Evolutionary conservation across 2,113 vertebrate genomes (phyloP), one percentile per base, ranked within the genome.

Genomic region (Alosa alosa): DNA sequence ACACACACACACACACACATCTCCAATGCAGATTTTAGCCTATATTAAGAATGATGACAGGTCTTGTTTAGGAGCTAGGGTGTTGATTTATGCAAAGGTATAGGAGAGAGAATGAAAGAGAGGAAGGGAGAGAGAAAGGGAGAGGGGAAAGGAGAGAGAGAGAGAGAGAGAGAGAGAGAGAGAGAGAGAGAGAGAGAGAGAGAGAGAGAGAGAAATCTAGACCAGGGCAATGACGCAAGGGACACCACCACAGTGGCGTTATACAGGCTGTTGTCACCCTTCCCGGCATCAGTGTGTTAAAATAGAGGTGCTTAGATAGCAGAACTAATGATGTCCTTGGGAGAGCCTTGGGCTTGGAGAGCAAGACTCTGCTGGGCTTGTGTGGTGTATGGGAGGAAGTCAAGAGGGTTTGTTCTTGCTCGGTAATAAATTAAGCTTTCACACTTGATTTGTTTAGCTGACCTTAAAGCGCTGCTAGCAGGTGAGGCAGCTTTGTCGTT

Each of bases 391-490:
- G 6, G 57, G 20, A 64, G 57, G 57, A n/a, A 9, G 57, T 6
- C 6, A 64, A 4, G 22, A 8, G 22, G 52, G 3, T 2, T 57
- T 64, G n/a, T n/a, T 22, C 20, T 64, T 25, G 20, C 57, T 64
- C 0, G 22, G 57, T n/a, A n/a, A 13, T 31, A 11, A 31, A 72
- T 31, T 8, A 36, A 72, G 25, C 9, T 11, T 36, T 72, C 10
- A 72, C 64, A 36, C 31, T 31, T 36, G 25, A 72, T 87, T 89
- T 88, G 85, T 84, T 86, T 55, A 81, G 85, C 84, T 83, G 86
- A 93, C 90, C 87, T 92, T 91, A 93, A 92, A 85, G 90, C 87
- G 86, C 90, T 87, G 91, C 87, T 88, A 87, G 85, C 89, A 92
- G 89, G 89, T 89, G 88, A 92, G 87, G 50, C 84, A 90, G 90